A percentile compares a stretch with the other conserved stretches of the same genome.
Evolutionary conservation across 2,797 vertebrate species (phyloP).

Genomic region (Geotrypetes seraphini): DNA sequence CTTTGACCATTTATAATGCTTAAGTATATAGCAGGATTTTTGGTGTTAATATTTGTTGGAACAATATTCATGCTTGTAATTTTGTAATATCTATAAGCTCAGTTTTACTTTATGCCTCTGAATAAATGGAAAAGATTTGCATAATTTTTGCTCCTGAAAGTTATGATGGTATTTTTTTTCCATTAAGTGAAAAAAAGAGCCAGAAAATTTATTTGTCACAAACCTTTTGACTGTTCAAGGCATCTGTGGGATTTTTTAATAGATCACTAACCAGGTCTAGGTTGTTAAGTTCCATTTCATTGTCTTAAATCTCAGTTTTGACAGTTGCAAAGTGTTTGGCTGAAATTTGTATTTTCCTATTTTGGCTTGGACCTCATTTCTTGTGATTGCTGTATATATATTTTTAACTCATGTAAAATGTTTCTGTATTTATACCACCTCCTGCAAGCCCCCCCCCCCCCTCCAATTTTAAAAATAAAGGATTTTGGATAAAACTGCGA

Average conservation of each 20-base stretch:
- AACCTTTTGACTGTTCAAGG: too few species aligned
- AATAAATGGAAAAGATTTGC: constrained; percentile 24
- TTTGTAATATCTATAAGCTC: too few species aligned
- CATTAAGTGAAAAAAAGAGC: constrained; percentile 18
- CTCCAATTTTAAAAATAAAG: constrained; percentile 30
- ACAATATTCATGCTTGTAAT: constrained; percentile 19
- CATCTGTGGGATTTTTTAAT: too few species aligned
- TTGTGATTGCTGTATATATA: constrained; percentile 50
- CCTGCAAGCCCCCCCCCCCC: constrained; percentile 36
- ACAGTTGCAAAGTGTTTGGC: constrained; percentile 39
- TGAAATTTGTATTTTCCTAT: constrained; percentile 34
- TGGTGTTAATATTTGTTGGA: constrained; percentile 32
- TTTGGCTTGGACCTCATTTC: constrained; percentile 41
- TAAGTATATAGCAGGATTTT: constrained; percentile 36
- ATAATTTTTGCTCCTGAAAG: constrained; percentile 39
- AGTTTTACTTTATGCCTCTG: constrained; percentile 32
- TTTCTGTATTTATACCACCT: constrained; percentile 57
- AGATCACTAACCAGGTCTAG: too few species aligned
- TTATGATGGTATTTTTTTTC: constrained; percentile 37
- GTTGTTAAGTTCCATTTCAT: too few species aligned
- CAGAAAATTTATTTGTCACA: constrained; percentile 19
- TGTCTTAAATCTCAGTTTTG: too few species aligned
- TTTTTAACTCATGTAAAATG: constrained; percentile 43
- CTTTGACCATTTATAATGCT: constrained; percentile 17
- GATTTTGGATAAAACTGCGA: constrained; percentile 36